Evolutionary conservation across 2,113 vertebrate genomes (phyloP).

Genomic region (Ceyx margarethae): DNA sequence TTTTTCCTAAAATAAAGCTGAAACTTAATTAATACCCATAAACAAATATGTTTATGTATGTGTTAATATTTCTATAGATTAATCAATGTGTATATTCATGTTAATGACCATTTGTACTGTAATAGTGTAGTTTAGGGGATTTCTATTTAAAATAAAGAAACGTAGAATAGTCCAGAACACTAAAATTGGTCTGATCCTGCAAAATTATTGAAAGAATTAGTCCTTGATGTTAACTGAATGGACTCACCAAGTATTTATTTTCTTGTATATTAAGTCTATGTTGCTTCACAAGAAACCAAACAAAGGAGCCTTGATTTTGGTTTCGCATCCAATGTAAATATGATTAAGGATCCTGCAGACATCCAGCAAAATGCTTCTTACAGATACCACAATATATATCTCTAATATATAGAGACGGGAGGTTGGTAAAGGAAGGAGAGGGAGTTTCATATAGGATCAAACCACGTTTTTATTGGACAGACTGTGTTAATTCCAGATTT

Average conservation of each 20-base stretch:
- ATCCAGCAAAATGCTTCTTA: background rate
- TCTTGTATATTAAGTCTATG: background rate
- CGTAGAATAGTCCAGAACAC: background rate
- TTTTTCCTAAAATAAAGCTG: slow-evolving; percentile 1
- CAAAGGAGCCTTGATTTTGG: background rate
- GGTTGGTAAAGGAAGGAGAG: background rate
- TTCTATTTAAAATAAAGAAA: background rate
- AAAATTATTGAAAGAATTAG: background rate
- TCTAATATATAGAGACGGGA: background rate
- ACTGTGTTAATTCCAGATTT: background rate
- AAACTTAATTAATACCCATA: background rate
- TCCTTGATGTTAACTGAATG: background rate
- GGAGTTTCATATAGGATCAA: background rate
- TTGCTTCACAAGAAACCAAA: background rate
- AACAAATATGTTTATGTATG: background rate
- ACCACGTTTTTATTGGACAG: background rate
- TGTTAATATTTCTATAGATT: background rate
- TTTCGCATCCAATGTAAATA: background rate
- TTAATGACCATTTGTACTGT: background rate
- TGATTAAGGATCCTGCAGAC: background rate
- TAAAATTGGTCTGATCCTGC: background rate
- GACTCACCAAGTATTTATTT: background rate
- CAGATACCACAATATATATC: background rate
- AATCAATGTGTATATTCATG: background rate
- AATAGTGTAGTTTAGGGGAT: background rate